A percentile compares a stretch with the other conserved stretches of the same genome.
phyloP scores from a whole-genome alignment of 1,140 invertebrate genomes.

The Bombus difficillimus region DNA sequence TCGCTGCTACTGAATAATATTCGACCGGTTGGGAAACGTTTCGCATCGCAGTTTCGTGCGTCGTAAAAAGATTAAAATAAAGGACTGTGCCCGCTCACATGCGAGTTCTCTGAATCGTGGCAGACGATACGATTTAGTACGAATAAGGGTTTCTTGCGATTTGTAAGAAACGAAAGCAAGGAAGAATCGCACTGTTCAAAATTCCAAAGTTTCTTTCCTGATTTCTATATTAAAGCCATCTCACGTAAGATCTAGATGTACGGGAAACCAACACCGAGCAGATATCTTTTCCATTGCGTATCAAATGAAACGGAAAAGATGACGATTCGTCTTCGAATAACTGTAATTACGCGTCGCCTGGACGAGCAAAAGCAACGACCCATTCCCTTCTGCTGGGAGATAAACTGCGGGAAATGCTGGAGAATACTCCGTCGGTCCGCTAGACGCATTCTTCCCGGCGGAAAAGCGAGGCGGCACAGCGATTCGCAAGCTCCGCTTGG shows the following conservation, averaged over 20 bases:
- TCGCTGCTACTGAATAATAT: conserved; percentile 40
- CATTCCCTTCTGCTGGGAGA: neutral
- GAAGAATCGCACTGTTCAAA: neutral
- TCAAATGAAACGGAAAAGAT: conserved; percentile 2
- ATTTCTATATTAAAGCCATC: neutral
- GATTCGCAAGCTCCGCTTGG: conserved; percentile 58
- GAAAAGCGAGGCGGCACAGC: conserved; percentile 30
- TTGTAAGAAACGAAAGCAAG: neutral
- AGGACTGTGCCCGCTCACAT: neutral
- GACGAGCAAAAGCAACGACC: neutral
- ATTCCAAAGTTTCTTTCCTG: neutral
- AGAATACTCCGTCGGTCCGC: conserved; percentile 43
- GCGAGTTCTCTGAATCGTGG: neutral
- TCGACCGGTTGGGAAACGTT: neutral
- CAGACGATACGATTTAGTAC: neutral
- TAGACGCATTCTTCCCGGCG: conserved; percentile 60
- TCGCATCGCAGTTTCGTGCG: neutral
- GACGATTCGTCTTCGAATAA: conserved; percentile 23
- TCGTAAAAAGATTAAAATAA: neutral
- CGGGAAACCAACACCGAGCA: neutral
- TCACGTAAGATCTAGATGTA: neutral
- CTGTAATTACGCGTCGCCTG: conserved; percentile 18
- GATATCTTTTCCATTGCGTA: neutral
- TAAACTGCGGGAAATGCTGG: conserved; percentile 32
- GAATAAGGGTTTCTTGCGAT: neutral